These are phyloP conservation scores for Rhodinocichla rosea DNA, from an alignment of 2,113 vertebrate species.

Conservation along the genomic window DNA sequence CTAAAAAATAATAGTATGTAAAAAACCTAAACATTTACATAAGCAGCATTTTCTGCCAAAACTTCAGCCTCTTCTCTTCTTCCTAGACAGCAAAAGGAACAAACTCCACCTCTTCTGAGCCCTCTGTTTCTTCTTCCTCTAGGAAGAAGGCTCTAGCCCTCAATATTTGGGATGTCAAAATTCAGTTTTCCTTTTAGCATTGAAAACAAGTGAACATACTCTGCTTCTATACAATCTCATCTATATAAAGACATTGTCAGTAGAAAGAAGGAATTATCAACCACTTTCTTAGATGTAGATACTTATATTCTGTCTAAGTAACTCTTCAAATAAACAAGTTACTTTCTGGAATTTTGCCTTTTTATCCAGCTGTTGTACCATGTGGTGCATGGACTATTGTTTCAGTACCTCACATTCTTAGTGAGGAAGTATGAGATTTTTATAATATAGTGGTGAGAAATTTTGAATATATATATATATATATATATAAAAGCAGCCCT, in stretches of 20 bases:
- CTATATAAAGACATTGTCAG: too few species aligned
- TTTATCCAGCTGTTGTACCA: not conserved
- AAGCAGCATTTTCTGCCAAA: not conserved
- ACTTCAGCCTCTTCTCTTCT: not conserved
- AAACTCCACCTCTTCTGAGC: not conserved
- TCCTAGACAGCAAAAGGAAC: not conserved
- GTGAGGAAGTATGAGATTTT: not conserved
- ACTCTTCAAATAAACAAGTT: not conserved
- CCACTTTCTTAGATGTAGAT: not conserved
- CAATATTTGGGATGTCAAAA: not conserved
- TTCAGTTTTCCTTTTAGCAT: not conserved
- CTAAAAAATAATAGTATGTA: not conserved
- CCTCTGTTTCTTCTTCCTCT: not conserved
- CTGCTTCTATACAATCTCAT: not conserved
- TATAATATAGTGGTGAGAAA: not conserved
- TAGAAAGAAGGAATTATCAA: not conserved
- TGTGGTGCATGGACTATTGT: fast-evolving
- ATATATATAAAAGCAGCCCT: not conserved
- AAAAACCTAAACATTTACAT: not conserved
- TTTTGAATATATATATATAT: not conserved
- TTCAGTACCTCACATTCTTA: not conserved
- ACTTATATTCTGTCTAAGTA: not conserved
- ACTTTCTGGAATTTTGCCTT: not conserved
- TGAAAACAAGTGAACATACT: not conserved
- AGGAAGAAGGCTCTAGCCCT: not conserved